phyloP scores from a whole-genome alignment of 2,113 vertebrate genomes.

The Gavia stellata region DNA sequence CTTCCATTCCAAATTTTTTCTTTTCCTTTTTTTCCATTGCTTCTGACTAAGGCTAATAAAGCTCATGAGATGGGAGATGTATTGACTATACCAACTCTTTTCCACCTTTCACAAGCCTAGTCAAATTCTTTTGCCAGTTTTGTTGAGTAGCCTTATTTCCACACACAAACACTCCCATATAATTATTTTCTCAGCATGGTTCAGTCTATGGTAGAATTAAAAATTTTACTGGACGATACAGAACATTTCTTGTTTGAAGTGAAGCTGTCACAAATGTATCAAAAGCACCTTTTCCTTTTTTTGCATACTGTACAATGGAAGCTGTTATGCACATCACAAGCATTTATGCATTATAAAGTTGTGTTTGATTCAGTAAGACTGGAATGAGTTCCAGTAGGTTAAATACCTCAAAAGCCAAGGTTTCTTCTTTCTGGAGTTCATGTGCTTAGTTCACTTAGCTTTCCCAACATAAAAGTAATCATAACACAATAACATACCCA shows the following conservation, averaged over 20 bases:
- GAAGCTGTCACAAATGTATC: not conserved
- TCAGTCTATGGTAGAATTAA: not conserved
- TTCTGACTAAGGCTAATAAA: not conserved
- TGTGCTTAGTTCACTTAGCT: not conserved
- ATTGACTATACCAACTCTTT: not conserved
- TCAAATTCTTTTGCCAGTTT: not conserved
- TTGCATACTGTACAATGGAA: not conserved
- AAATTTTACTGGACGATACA: not conserved
- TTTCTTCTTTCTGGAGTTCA: not conserved
- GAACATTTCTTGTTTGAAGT: not conserved
- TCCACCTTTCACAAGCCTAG: not conserved
- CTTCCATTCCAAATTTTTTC: not conserved
- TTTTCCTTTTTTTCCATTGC: not conserved
- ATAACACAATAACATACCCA: not conserved
- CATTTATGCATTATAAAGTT: not conserved
- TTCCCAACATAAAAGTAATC: constrained; percentile 23
- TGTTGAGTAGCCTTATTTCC: not conserved
- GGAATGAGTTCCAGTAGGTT: not conserved
- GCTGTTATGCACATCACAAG: not conserved
- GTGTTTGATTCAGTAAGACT: not conserved
- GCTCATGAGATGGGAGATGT: not conserved
- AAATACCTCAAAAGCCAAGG: constrained; percentile 11
- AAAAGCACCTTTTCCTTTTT: not conserved
- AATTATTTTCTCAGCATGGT: not conserved
- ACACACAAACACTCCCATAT: not conserved